Evolutionary conservation across 2,113 vertebrate genomes (phyloP).

Genomic region (Madoqua kirkii): DNA sequence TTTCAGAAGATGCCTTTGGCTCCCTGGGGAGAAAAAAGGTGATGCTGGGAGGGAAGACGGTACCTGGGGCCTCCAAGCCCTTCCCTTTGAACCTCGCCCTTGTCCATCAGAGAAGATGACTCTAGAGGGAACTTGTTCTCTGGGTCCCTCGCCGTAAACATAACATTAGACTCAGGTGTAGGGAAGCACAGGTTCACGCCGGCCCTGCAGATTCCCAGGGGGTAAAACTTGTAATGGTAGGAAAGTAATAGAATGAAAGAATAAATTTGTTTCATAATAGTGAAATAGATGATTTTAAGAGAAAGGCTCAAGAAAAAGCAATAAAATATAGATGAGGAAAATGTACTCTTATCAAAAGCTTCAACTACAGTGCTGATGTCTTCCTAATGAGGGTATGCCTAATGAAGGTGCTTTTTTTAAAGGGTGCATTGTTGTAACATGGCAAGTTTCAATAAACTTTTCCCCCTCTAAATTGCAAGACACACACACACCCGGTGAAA

Average conservation of each 20-base stretch:
- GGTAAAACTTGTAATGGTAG: neutral
- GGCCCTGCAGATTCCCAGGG: neutral
- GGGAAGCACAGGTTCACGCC: neutral
- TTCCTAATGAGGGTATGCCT: neutral
- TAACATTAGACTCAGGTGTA: neutral
- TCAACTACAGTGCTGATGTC: rapidly evolving
- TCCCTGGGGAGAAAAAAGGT: neutral
- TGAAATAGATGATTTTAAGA: neutral
- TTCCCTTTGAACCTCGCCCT: neutral
- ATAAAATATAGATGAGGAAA: neutral
- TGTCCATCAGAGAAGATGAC: neutral
- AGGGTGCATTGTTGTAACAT: neutral
- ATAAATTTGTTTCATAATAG: neutral
- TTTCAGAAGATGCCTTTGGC: neutral
- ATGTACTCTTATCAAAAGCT: neutral
- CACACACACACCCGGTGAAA: neutral
- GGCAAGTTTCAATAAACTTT: conserved; percentile 27
- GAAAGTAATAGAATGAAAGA: neutral
- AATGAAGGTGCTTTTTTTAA: neutral
- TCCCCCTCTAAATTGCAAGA: neutral
- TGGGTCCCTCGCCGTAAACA: neutral
- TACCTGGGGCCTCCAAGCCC: neutral
- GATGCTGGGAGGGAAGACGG: neutral
- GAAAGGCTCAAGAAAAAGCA: neutral
- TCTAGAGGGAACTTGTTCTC: neutral